These are phyloP conservation scores for Ernsta delagoae DNA, from an alignment of 2,888 invertebrate genomes.

Conservation along the genomic window DNA sequence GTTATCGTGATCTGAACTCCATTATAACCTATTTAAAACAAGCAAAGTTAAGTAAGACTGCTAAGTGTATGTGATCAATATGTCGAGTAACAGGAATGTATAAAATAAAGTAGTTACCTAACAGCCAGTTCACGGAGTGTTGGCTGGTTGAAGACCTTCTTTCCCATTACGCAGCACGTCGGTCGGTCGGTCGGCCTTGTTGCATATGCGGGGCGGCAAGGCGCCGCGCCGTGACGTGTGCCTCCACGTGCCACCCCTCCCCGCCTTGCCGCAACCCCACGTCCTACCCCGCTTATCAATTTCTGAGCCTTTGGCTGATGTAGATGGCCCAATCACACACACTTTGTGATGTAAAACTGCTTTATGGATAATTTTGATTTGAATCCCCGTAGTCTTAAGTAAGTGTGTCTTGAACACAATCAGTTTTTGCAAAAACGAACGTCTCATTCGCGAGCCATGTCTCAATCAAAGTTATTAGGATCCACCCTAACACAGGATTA, in stretches of 20 bases:
- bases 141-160: neutral
- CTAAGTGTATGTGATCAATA: neutral
- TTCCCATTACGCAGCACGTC: neutral
- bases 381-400: neutral
- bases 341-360: neutral
- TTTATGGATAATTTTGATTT: neutral
- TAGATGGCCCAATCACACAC: too few species aligned
- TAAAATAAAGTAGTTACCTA: neutral
- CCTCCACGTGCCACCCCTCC: conserved; percentile 1
- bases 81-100: neutral
- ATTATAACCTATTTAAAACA: neutral
- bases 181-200: neutral
- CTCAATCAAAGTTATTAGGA: too few species aligned
- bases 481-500: too few species aligned
- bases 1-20: neutral
- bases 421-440: too few species aligned
- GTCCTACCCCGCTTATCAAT: neutral
- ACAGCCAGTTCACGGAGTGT: too few species aligned
- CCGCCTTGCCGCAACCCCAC: neutral
- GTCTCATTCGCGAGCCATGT: too few species aligned
- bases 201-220: conserved; percentile 10
- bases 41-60: neutral
- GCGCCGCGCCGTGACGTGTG: conserved; percentile 4
- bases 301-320: too few species aligned
- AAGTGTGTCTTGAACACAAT: too few species aligned